A percentile compares a stretch with the other conserved stretches of the same genome.
Evolutionary conservation across 2,888 invertebrate species (phyloP).

Genomic region (Lycaena phlaeas): DNA sequence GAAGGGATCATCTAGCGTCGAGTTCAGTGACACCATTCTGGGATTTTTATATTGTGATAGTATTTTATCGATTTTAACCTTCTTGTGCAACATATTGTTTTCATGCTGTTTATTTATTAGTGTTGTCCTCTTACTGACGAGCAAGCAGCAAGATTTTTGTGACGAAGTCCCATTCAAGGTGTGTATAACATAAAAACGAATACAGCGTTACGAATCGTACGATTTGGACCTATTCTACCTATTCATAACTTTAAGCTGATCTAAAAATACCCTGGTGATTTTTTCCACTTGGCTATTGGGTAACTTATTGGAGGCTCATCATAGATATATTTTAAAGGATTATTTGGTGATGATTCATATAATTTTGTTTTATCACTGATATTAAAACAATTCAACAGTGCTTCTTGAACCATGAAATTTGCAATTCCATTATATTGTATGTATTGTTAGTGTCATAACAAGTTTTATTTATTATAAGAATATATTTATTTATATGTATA

Average conservation of each 20-base stretch:
- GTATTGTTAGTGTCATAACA: slow-evolving; percentile 5
- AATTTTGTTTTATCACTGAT: neutral
- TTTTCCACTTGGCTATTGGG: slow-evolving; percentile 8
- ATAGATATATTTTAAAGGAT: neutral
- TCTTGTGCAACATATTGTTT: slow-evolving; percentile 46
- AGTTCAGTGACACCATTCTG: slow-evolving; percentile 39
- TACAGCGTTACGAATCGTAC: slow-evolving; percentile 8
- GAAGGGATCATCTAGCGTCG: slow-evolving; percentile 31
- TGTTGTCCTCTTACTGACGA: slow-evolving; percentile 43
- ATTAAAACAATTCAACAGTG: slow-evolving; percentile 11
- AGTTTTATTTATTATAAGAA: slow-evolving; percentile 1
- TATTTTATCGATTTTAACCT: slow-evolving; percentile 62
- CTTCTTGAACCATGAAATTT: slow-evolving; percentile 16
- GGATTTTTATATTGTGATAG: slow-evolving; percentile 43
- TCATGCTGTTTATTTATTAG: slow-evolving; percentile 62
- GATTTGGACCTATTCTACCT: slow-evolving; percentile 10
- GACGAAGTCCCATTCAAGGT: slow-evolving; percentile 60
- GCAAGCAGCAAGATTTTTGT: slow-evolving; percentile 52
- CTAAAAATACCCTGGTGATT: slow-evolving; percentile 21
- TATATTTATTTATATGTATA: too few species aligned
- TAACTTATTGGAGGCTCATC: neutral
- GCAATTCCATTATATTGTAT: slow-evolving; percentile 14
- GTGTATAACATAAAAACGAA: slow-evolving; percentile 22
- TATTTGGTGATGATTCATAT: slow-evolving; percentile 3
- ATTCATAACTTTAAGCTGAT: slow-evolving; percentile 17